phyloP scores from a whole-genome alignment of 2,797 vertebrate species.

The Alca torda region DNA sequence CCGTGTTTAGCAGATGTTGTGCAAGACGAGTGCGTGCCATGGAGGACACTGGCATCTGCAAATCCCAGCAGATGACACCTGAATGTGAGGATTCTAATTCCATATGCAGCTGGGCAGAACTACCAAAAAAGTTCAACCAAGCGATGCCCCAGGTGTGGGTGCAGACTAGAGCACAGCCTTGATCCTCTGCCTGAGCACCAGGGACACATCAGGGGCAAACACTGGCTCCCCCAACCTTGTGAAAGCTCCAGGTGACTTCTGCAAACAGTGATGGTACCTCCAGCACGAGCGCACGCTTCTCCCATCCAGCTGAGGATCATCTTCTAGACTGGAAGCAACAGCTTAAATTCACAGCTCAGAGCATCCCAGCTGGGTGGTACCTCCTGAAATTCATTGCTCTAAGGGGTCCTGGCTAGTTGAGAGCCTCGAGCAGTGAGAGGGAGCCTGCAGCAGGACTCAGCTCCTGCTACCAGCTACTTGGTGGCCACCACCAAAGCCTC shows the following conservation, averaged over 20 bases:
- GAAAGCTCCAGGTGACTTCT: background rate
- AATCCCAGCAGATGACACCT: background rate
- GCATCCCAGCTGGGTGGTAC: background rate
- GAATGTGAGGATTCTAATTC: background rate
- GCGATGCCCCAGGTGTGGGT: background rate
- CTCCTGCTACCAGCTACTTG: background rate
- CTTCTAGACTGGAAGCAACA: background rate
- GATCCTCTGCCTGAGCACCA: background rate
- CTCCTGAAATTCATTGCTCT: background rate
- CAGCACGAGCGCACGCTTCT: background rate
- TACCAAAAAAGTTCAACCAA: background rate
- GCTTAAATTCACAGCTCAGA: background rate
- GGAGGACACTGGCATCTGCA: rapidly evolving
- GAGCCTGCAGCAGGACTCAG: background rate
- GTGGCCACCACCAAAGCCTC: background rate
- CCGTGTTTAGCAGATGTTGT: rapidly evolving
- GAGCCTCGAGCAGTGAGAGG: rapidly evolving
- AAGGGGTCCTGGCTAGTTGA: rapidly evolving
- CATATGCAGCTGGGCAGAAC: background rate
- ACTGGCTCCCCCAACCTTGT: rapidly evolving
- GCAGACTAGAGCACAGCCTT: background rate
- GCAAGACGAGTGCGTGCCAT: rapidly evolving
- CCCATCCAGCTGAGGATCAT: background rate
- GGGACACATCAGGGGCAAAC: background rate
- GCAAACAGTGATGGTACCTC: background rate